Evolutionary conservation across 2,113 vertebrate genomes (phyloP).

Genomic region (Emydura subglobosa): DNA sequence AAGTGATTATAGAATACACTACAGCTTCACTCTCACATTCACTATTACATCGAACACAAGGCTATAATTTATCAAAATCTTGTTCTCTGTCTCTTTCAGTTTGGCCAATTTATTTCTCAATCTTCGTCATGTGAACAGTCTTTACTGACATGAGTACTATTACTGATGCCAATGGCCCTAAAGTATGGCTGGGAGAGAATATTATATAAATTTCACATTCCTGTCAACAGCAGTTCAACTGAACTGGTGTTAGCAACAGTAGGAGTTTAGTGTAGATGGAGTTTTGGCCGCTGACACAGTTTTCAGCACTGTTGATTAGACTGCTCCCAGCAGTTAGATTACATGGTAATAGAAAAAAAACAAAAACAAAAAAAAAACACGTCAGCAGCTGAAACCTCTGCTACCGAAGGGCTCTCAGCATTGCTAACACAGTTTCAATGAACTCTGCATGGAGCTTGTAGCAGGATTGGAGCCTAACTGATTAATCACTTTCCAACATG

Average conservation of each 20-base stretch:
- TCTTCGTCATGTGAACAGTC: neutral
- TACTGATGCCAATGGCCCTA: neutral
- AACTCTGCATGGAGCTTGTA: rapidly evolving
- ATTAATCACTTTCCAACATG: neutral
- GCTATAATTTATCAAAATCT: neutral
- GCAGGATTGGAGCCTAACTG: neutral
- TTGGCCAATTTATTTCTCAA: neutral
- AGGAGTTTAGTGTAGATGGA: neutral
- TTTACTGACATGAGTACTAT: neutral
- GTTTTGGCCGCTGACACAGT: neutral
- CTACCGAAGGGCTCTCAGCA: neutral
- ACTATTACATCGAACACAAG: neutral
- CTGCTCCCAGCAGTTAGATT: neutral
- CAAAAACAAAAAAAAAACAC: neutral
- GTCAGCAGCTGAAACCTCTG: neutral
- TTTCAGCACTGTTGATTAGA: neutral
- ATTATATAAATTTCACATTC: neutral
- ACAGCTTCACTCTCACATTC: neutral
- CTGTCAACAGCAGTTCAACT: neutral
- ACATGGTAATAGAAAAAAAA: neutral
- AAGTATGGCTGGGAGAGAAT: neutral
- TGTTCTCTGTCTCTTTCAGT: neutral
- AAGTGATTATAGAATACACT: neutral
- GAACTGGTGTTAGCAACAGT: neutral
- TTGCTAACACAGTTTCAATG: rapidly evolving